Conservation (phyloP, 2,888 invertebrate species). For the Odontocolon sp. region DNA sequence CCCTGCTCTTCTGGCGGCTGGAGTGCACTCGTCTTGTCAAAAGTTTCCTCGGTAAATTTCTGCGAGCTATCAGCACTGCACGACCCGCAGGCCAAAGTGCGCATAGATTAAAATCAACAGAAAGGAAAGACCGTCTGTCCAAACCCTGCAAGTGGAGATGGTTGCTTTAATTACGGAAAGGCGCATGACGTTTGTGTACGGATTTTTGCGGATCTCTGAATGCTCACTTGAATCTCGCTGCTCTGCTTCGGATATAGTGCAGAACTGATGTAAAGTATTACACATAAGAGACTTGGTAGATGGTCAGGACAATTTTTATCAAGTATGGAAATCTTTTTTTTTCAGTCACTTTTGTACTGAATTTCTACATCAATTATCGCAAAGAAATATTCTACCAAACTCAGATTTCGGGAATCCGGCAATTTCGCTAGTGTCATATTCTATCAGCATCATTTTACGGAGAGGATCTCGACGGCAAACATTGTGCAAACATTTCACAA, state of each 20-base stretch:
- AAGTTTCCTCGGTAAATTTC: slow-evolving; percentile 18
- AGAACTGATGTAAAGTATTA: neutral
- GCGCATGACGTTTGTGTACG: slow-evolving; percentile 64
- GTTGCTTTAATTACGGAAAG: slow-evolving; percentile 66
- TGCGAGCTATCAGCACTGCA: slow-evolving; percentile 34
- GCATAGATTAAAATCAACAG: slow-evolving; percentile 68
- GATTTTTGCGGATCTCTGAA: slow-evolving; percentile 52
- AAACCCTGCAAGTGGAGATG: slow-evolving; percentile 20
- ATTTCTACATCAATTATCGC: too few species aligned
- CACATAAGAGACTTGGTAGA: too few species aligned
- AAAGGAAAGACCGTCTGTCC: slow-evolving; percentile 57
- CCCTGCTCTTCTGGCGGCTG: slow-evolving; percentile 24
- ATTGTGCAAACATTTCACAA: too few species aligned
- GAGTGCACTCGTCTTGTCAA: slow-evolving; percentile 41
- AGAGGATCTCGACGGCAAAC: too few species aligned
- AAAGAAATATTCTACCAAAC: too few species aligned
- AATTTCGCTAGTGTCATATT: too few species aligned
- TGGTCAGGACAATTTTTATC: too few species aligned
- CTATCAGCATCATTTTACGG: too few species aligned
- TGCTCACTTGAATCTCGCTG: slow-evolving; percentile 13
- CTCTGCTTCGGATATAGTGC: neutral
- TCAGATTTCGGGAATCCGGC: too few species aligned
- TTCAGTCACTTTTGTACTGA: too few species aligned
- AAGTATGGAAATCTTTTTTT: too few species aligned
- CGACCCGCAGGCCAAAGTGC: slow-evolving; percentile 35